Conservation (phyloP, 2,888 invertebrate genomes). For the Microctonus hyperodae region DNA sequence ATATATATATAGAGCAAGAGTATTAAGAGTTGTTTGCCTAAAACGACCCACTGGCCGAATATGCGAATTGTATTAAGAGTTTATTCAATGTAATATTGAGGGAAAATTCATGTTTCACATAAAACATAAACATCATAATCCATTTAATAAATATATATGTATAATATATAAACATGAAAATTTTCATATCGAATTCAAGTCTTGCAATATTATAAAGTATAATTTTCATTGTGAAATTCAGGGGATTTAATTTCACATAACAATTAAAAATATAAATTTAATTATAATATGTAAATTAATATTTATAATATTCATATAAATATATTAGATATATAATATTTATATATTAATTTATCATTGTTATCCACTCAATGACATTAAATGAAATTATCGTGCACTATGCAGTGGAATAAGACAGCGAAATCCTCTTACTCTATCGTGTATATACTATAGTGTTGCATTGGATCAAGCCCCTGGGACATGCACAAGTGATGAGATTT, state of each 20-base stretch:
- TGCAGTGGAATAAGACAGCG: slow-evolving; percentile 29
- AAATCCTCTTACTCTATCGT: slow-evolving; percentile 22
- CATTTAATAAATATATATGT: not conserved
- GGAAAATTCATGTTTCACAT: slow-evolving; percentile 34
- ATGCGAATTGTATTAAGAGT: slow-evolving; percentile 31
- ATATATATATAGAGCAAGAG: not conserved
- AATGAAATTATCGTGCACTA: slow-evolving; percentile 36
- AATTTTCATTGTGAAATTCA: not conserved
- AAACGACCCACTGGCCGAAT: slow-evolving; percentile 26
- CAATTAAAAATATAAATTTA: not conserved
- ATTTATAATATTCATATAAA: slow-evolving; percentile 24
- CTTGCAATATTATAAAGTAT: too few relatives aligned
- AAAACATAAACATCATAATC: slow-evolving; percentile 24
- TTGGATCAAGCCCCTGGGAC: slow-evolving; percentile 34
- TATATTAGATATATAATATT: too few relatives aligned
- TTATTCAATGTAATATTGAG: slow-evolving; percentile 17
- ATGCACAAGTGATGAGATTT: slow-evolving; percentile 5
- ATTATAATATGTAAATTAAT: not conserved
- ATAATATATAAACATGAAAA: not conserved
- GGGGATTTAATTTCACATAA: too few relatives aligned
- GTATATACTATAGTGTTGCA: slow-evolving; percentile 23
- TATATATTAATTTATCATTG: slow-evolving; percentile 34
- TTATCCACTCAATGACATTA: slow-evolving; percentile 36
- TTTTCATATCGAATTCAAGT: not conserved
- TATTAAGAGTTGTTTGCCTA: slow-evolving; percentile 32